Evolutionary conservation across 2,797 vertebrate genomes (phyloP).

Genomic region (Psittacula derbiana): DNA sequence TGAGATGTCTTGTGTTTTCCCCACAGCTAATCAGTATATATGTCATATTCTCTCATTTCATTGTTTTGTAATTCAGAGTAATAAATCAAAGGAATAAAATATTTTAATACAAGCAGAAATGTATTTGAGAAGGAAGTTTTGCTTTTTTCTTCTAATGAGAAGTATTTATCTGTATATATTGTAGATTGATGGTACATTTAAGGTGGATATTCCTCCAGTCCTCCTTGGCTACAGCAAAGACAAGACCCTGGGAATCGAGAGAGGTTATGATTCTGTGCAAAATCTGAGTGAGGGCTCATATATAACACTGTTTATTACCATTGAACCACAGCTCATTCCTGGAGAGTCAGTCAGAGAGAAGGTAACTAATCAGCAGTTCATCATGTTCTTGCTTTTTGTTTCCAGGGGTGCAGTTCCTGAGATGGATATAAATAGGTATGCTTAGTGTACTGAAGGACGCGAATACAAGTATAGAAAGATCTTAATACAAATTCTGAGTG

Average conservation of each 20-base stretch:
- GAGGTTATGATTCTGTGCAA: conserved; percentile 79
- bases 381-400: neutral
- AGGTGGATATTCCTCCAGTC: conserved; percentile 88
- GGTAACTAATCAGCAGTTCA: conserved; percentile 71
- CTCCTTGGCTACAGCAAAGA: conserved; percentile 96
- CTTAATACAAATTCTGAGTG: neutral
- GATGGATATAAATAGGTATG: neutral
- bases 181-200: conserved; percentile 96
- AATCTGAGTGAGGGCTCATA: conserved; percentile 88
- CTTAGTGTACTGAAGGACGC: neutral
- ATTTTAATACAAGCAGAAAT: neutral
- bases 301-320: conserved; percentile 92
- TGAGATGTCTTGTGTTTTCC: neutral
- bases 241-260: conserved; percentile 73
- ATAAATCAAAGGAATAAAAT: neutral
- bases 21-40: neutral
- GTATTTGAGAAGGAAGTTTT: neutral
- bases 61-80: neutral
- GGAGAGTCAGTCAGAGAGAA: conserved; percentile 91
- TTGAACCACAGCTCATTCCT: conserved; percentile 91
- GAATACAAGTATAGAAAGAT: neutral
- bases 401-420: neutral
- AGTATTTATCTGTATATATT: neutral
- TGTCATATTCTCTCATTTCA: neutral
- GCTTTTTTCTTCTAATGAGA: neutral